These are phyloP conservation scores for Holotrichia oblita DNA, from an alignment of 1,140 invertebrate species.

Conservation along the genomic window DNA sequence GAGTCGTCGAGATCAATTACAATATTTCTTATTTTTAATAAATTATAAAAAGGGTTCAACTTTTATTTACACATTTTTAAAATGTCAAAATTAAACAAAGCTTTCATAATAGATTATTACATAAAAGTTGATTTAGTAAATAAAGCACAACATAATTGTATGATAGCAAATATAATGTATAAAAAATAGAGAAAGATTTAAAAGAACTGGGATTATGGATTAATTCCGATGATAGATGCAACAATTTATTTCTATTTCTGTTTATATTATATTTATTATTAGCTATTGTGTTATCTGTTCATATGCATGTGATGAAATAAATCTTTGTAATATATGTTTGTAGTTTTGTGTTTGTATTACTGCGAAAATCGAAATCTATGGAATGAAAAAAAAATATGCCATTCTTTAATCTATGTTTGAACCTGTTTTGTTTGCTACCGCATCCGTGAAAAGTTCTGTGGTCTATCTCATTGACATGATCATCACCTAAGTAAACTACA, in stretches of 20 bases:
- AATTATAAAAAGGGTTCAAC: no score
- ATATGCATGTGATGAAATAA: no score
- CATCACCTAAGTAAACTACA: slow-evolving; percentile 32
- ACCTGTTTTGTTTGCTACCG: slow-evolving; percentile 57
- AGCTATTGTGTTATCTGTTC: no score
- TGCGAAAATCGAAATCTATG: not conserved
- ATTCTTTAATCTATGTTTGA: slow-evolving; percentile 53
- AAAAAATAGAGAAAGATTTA: slow-evolving; percentile 18
- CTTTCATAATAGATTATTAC: no score
- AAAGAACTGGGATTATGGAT: not conserved
- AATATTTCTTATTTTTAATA: no score
- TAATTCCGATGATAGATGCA: not conserved
- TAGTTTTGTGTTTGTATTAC: not conserved
- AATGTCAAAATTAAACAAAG: no score
- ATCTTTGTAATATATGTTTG: no score
- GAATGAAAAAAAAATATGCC: slow-evolving; percentile 41
- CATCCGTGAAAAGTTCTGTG: slow-evolving; percentile 56
- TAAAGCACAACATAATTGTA: slow-evolving; percentile 35
- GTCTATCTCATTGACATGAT: slow-evolving; percentile 18
- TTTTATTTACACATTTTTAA: no score
- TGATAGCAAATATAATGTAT: slow-evolving; percentile 23
- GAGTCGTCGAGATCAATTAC: no score
- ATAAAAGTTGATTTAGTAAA: not conserved
- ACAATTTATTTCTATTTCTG: not conserved
- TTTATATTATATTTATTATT: no score